A percentile compares a stretch with the other conserved stretches of the same genome.
These are phyloP conservation scores for Cottus gobio DNA, from an alignment of 2,113 vertebrate genomes.

Conservation along the genomic window DNA sequence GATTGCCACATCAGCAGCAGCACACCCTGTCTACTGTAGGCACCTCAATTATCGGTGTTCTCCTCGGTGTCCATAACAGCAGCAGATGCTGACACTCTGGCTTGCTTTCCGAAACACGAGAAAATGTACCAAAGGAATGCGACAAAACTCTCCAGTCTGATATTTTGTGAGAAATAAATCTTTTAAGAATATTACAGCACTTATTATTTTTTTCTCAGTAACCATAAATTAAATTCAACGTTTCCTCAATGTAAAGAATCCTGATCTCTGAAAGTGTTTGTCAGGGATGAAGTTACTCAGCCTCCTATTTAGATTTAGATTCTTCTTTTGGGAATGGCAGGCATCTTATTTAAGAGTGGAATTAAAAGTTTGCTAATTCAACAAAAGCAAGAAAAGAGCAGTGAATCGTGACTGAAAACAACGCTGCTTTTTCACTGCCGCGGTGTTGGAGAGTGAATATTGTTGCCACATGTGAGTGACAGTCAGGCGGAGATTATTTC, in stretches of 20 bases:
- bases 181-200: not conserved
- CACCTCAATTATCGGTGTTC: constrained; percentile 27
- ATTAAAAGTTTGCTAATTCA: constrained; percentile 23
- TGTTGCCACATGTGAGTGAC: constrained; percentile 45
- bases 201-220: not conserved
- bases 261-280: not conserved
- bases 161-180: not conserved
- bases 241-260: constrained; percentile 7
- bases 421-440: not conserved
- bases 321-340: not conserved
- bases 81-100: constrained; percentile 20
- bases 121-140: not conserved
- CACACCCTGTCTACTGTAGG: constrained; percentile 18
- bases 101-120: not conserved
- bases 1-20: constrained; percentile 36
- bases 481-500: constrained; percentile 50
- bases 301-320: not conserved
- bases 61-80: not conserved
- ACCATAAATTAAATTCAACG: not conserved
- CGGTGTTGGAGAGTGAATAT: constrained; percentile 30
- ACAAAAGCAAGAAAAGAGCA: constrained; percentile 10
- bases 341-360: constrained; percentile 28
- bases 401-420: not conserved
- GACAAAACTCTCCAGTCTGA: not conserved
- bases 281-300: not conserved